Conservation (phyloP, 2,113 vertebrate genomes). For the Opisthocomus hoazin region DNA sequence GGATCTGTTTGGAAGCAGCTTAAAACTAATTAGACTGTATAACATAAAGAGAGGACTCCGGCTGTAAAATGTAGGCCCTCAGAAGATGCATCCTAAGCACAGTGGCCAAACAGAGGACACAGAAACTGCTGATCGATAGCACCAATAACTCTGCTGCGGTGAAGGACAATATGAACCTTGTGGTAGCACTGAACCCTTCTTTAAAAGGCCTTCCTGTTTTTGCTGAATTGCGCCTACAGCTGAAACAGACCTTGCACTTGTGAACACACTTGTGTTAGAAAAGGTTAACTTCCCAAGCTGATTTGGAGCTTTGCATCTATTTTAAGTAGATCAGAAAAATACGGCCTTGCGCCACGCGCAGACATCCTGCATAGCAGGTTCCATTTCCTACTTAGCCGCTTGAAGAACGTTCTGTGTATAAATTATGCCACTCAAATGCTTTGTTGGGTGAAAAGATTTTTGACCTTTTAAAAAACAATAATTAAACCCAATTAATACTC, state of each 20-base stretch:
- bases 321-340: background rate
- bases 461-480: background rate
- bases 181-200: background rate
- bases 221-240: background rate
- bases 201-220: background rate
- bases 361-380: background rate
- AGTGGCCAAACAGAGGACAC: background rate
- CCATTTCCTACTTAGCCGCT: background rate
- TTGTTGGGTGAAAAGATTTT: background rate
- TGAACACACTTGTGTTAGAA: background rate
- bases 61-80: background rate
- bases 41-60: background rate
- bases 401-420: background rate
- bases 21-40: background rate
- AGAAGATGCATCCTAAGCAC: background rate
- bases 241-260: background rate
- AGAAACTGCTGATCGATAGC: background rate
- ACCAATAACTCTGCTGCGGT: background rate
- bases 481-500: background rate
- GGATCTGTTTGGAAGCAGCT: background rate
- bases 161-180: background rate
- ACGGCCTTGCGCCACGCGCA: rapidly evolving
- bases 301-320: background rate
- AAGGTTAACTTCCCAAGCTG: background rate
- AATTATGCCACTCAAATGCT: background rate